Base-by-base conservation (phyloP, 2,888 invertebrate species). In the Hypsopygia costalis region DNA sequence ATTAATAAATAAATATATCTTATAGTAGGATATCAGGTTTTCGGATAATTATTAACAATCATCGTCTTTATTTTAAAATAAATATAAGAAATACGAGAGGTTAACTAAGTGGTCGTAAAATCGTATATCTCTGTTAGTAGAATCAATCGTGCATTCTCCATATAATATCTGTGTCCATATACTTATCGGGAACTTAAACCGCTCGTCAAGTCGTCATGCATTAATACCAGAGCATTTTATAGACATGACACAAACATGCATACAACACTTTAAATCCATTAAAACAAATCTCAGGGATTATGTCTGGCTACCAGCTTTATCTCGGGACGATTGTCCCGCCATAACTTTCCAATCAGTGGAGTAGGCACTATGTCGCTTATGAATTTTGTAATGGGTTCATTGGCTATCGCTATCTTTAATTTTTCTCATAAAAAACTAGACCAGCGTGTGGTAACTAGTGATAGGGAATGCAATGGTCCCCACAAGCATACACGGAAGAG, bases 251-350 rank as follows among this genome's bases (percentile, higher is more conserved):
- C 77, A 75, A 76, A 75, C 70, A 73, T 58, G 67, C 68, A 69
- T 70, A 67, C 58, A 69, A 62, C 74, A 71, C 78, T 77, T 74
- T 64, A 65, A 77, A 73, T 78, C 81, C 83, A 85, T 83, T 83
- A 81, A 73, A 78, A 66, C 66, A 67, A 61, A 76, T 74, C 70
- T 70, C 56, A 51, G 59, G 74, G 67, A 76, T 79, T 73, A 73
- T 63, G 68, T 62, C 63, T 56, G 57, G 59, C 70, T 69, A 66
- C 66, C 58, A 62, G 49, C 59, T 64, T 70, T 77, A 78, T 75
- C 75, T 62, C 44, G 44, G 40, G 48, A 48, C 49, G 62, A 70
- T 72, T 75, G 69, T 71, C 61, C 51, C 51, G 47, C 65, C 65
- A 67, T 64, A 64, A 69, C 70, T 76, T 70, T 69, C 57, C 43